A percentile compares a stretch with the other conserved stretches of the same genome.
Conservation (phyloP, 2,888 invertebrate genomes). For the Melipona beecheii region DNA sequence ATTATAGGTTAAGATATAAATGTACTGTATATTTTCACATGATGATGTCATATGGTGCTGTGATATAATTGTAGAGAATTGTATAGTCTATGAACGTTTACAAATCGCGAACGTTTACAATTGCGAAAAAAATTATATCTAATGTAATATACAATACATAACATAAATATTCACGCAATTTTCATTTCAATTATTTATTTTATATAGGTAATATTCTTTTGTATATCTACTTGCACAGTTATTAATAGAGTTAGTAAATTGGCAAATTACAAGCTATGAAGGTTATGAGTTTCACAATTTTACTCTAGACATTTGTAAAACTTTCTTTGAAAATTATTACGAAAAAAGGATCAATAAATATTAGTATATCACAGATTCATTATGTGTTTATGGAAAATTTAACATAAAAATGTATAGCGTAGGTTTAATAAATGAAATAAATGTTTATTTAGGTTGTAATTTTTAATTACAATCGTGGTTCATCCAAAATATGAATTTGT, state of each 20-base stretch:
- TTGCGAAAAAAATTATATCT: not conserved
- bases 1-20: not conserved
- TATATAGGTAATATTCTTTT: conserved; percentile 21
- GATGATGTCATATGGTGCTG: too few species aligned
- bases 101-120: not conserved
- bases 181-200: conserved; percentile 15
- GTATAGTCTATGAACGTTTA: not conserved
- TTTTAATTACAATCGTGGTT: not conserved
- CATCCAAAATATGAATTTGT: not conserved
- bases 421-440: not conserved
- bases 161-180: not conserved
- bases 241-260: not conserved
- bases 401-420: not conserved
- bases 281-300: too few species aligned
- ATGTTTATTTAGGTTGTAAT: not conserved
- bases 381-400: too few species aligned
- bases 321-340: too few species aligned
- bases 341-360: not conserved
- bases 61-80: not conserved
- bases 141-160: not conserved
- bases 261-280: too few species aligned
- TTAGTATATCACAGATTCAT: not conserved
- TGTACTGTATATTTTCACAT: not conserved
- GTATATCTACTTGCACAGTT: not conserved
- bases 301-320: too few species aligned